A percentile compares a stretch with the other conserved stretches of the same genome.
These are phyloP conservation scores for Mimas tiliae DNA, from an alignment of 2,888 invertebrate genomes.

Conservation along the genomic window DNA sequence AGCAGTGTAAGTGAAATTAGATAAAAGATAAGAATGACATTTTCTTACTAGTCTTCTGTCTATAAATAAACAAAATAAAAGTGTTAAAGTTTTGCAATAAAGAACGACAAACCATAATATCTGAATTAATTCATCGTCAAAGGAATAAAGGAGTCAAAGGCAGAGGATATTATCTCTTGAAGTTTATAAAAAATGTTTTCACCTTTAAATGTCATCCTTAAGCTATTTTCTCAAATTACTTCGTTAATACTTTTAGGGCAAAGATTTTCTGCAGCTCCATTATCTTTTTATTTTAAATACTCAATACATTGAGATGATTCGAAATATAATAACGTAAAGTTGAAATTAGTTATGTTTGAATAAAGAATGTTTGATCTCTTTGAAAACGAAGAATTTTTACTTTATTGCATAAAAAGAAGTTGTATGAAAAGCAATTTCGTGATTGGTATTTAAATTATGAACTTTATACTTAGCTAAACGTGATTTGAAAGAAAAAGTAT, in stretches of 20 bases:
- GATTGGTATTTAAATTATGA: constrained; percentile 12
- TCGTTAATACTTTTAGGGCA: neutral
- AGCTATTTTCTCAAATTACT: neutral
- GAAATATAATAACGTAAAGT: neutral
- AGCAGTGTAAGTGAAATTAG: too few species aligned
- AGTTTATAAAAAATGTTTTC: constrained; percentile 23
- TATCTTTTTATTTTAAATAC: neutral
- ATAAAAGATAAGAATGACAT: too few species aligned
- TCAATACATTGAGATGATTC: constrained; percentile 8
- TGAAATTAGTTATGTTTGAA: neutral
- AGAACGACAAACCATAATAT: neutral
- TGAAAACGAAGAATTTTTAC: neutral
- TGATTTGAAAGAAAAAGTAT: neutral
- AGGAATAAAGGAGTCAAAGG: constrained; percentile 28
- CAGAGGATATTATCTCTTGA: constrained; percentile 24
- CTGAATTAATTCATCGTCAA: constrained; percentile 23
- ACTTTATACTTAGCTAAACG: neutral
- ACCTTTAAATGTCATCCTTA: neutral
- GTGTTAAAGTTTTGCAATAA: too few species aligned
- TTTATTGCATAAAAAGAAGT: neutral
- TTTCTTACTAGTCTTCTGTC: too few species aligned
- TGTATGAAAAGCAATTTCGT: constrained; percentile 10
- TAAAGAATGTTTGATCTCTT: constrained; percentile 1
- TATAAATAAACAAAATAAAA: too few species aligned
- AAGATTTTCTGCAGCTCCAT: neutral